Evolutionary conservation across 1,140 invertebrate species (phyloP), one percentile per base, ranked within the genome.

Genomic region (Protaetia brevitarsis): DNA sequence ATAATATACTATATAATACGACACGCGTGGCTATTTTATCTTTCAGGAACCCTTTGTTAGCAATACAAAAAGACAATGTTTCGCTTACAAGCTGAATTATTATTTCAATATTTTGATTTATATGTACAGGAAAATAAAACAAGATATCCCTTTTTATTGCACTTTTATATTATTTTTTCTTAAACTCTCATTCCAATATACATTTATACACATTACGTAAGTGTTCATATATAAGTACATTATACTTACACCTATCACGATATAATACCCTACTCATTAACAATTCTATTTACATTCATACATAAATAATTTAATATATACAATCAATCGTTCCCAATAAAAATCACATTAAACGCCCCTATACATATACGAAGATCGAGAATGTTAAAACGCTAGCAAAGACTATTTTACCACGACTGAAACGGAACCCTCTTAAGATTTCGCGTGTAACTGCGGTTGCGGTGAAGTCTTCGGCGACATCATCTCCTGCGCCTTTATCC

Each of bases 371-470:
- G 11, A 7, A 51, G 5, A 6, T 23, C 26, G 13, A 51, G 11
- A 16, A 51, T 23, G 41, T 51, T 23, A 23, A 51, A 51, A 51
- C 11, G 26, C 41, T 51, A 51, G 41, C 19, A 19, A 51, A 51
- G 41, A 51, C 57, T 29, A 59, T n/a, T n/a, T n/a, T n/a, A 29
- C 1, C 57, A 27, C 26, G 3, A 13, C n/a, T 1, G 13, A 59
- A 59, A 26, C 13, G 30, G 29, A 59, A 13, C 31, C 7, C 31
- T 30, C 36, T 72, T 76, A 75, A 19, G 72, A 75, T 57, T 71
- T 76, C 3, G 72, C 75, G 19, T 73, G 73, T 1, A 75, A 23
- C 36, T 69, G 70, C 19, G 69, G 71, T 60, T 72, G 66, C 10
- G 70, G 72, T 19, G 72, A 70, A 8, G 66, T 64, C 1, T 61